Conservation (phyloP, 2,888 invertebrate genomes). For the Andricus quercusramuli region DNA sequence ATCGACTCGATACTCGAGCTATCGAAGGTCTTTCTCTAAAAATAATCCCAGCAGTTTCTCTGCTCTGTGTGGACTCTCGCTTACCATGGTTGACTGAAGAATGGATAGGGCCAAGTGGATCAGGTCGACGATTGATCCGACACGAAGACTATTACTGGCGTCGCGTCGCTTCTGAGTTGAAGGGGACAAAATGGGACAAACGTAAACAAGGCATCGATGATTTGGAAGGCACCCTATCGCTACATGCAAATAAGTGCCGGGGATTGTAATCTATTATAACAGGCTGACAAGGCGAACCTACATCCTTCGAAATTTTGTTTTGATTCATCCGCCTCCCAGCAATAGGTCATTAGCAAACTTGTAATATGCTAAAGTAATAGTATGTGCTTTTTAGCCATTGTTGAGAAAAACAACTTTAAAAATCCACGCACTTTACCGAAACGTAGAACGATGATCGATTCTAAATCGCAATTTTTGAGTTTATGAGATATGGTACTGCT, state of each 20-base stretch:
- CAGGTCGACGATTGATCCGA: slow-evolving; percentile 34
- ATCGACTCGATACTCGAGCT: slow-evolving; percentile 34
- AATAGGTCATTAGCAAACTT: no score
- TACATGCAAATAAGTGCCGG: slow-evolving; percentile 47
- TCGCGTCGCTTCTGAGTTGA: not conserved
- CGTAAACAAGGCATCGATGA: slow-evolving; percentile 19
- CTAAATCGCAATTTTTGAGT: no score
- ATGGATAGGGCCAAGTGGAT: slow-evolving; percentile 24
- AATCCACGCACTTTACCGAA: no score
- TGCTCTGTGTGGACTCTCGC: slow-evolving; percentile 13
- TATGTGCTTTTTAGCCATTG: no score
- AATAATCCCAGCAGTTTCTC: slow-evolving; percentile 30
- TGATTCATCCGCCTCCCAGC: no score
- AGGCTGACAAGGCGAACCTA: not conserved
- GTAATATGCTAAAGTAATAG: no score
- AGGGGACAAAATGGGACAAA: not conserved
- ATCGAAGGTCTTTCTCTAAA: slow-evolving; percentile 37
- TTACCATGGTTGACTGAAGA: slow-evolving; percentile 17
- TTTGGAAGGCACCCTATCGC: slow-evolving; percentile 25
- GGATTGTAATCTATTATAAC: slow-evolving; percentile 47
- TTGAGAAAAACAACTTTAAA: no score
- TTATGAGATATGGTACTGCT: no score
- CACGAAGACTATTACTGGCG: slow-evolving; percentile 3
- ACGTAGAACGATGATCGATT: no score
- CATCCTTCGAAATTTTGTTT: no score